Conservation (phyloP, 2,797 vertebrate species). For the Pangasius larnaudii region DNA sequence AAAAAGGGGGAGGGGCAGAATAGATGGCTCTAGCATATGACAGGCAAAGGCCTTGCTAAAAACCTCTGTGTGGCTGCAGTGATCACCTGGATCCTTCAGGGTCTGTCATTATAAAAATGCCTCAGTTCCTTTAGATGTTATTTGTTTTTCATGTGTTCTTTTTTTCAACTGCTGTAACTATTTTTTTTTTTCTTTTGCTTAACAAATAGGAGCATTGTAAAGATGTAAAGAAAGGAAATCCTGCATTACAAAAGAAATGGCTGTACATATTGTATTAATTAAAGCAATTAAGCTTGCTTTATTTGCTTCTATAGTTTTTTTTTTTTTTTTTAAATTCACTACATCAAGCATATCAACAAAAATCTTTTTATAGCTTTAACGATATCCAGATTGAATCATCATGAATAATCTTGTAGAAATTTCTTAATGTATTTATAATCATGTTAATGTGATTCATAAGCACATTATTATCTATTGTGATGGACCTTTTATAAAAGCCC, state of each 20-base stretch:
- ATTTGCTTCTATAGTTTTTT: slow-evolving; percentile 60
- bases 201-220: slow-evolving; percentile 82
- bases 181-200: slow-evolving; percentile 78
- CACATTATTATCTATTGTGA: not conserved
- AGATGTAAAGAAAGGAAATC: slow-evolving; percentile 86
- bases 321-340: not conserved
- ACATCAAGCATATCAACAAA: not conserved
- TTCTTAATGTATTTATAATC: not conserved
- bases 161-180: slow-evolving; percentile 47
- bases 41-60: slow-evolving; percentile 42
- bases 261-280: slow-evolving; percentile 93
- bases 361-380: not conserved
- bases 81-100: slow-evolving; percentile 70
- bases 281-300: slow-evolving; percentile 82
- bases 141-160: slow-evolving; percentile 35
- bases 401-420: not conserved
- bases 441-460: not conserved
- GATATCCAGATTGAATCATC: not conserved
- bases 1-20: not conserved
- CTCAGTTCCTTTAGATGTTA: slow-evolving; percentile 65
- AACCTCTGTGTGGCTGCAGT: slow-evolving; percentile 69
- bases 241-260: slow-evolving; percentile 88
- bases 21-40: slow-evolving; percentile 47
- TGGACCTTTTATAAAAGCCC: not conserved
- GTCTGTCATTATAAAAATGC: slow-evolving; percentile 68